Evolutionary conservation across 2,797 vertebrate species (phyloP).

Genomic region (Enteromius unitaeniatus): DNA sequence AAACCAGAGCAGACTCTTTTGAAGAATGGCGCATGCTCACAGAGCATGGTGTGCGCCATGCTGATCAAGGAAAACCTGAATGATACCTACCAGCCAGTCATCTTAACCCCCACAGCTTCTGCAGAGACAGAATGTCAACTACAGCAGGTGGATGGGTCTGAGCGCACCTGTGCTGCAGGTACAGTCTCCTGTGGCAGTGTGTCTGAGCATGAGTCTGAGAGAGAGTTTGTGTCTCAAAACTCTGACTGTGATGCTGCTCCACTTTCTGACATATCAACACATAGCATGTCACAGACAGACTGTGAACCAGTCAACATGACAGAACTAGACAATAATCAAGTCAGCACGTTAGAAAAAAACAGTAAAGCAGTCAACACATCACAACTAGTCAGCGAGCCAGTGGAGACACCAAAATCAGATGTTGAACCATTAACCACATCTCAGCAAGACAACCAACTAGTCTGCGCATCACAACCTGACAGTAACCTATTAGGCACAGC

Average conservation of each 20-base stretch:
- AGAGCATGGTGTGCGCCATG: conserved; percentile 65
- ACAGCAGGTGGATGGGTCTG: conserved; percentile 24
- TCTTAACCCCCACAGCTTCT: conserved; percentile 43
- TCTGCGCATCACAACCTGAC: not conserved
- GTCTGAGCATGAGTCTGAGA: conserved; percentile 53
- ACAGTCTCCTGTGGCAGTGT: conserved; percentile 38
- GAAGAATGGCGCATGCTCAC: conserved; percentile 61
- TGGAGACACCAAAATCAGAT: not conserved
- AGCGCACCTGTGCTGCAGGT: conserved; percentile 51
- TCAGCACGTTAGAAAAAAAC: not conserved
- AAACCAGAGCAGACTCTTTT: conserved; percentile 34
- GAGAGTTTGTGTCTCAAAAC: conserved; percentile 40
- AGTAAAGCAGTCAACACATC: not conserved
- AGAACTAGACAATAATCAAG: not conserved
- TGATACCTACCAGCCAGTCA: conserved; percentile 40
- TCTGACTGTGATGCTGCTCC: conserved; percentile 38
- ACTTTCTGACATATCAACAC: conserved; percentile 40
- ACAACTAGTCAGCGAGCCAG: not conserved
- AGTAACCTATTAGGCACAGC: not conserved
- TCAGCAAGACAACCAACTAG: not conserved
- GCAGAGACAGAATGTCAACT: not conserved
- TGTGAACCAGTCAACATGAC: not conserved
- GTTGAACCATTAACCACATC: not conserved
- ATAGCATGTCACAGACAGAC: conserved; percentile 8
- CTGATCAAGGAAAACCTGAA: conserved; percentile 67